A percentile compares a stretch with the other conserved stretches of the same genome.
Conservation (phyloP, 2,797 vertebrate species). For the Melanotaenia maccullochi region DNA sequence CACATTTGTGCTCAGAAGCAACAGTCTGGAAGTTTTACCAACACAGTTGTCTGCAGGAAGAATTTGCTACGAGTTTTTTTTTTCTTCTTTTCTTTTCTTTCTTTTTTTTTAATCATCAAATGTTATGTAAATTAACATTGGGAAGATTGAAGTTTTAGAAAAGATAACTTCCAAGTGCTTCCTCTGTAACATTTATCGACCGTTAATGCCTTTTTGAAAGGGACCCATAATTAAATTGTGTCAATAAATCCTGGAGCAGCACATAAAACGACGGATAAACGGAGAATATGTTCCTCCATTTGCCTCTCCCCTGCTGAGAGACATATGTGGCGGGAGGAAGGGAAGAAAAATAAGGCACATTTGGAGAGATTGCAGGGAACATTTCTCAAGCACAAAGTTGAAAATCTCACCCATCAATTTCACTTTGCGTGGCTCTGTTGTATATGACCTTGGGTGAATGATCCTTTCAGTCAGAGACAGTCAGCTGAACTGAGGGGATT, state of each 20-base stretch:
- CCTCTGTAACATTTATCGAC: conserved; percentile 66
- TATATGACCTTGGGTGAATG: conserved; percentile 77
- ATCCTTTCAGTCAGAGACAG: conserved; percentile 73
- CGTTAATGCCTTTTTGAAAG: conserved; percentile 68
- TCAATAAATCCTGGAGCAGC: conserved; percentile 70
- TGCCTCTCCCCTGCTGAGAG: conserved; percentile 61
- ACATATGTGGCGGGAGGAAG: conserved; percentile 60
- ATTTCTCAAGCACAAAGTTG: conserved; percentile 67
- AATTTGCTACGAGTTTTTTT: background rate
- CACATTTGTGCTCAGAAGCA: conserved; percentile 52
- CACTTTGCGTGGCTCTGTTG: conserved; percentile 59
- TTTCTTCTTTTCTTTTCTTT: background rate
- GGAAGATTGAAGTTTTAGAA: conserved; percentile 38
- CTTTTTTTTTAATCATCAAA: conserved; percentile 22
- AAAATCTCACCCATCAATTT: conserved; percentile 73
- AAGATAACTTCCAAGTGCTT: conserved; percentile 58
- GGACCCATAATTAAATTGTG: conserved; percentile 71
- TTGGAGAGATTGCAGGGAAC: conserved; percentile 73
- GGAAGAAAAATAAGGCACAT: conserved; percentile 66
- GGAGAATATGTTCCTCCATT: conserved; percentile 55
- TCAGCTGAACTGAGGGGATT: conserved; percentile 70
- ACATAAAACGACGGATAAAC: conserved; percentile 67
- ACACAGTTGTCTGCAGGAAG: conserved; percentile 30
- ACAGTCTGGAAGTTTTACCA: conserved; percentile 51
- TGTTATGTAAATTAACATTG: conserved; percentile 41